These are phyloP conservation scores for Hirtodrosophila alboralis DNA, from an alignment of 2,888 invertebrate genomes.

Conservation along the genomic window DNA sequence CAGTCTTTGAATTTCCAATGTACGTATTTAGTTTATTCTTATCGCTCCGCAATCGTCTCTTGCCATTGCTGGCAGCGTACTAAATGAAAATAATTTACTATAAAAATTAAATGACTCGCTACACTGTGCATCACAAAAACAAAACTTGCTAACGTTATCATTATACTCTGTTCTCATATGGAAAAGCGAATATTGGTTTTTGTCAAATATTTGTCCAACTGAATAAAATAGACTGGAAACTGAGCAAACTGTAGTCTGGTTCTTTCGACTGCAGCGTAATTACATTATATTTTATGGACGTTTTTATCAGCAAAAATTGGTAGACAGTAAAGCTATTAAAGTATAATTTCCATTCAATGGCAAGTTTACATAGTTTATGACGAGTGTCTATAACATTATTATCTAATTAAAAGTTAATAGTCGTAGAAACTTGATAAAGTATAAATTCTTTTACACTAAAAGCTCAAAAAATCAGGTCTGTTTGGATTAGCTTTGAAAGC, in stretches of 20 bases:
- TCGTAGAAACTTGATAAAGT: too few species aligned
- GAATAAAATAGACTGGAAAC: too few species aligned
- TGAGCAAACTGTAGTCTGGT: too few species aligned
- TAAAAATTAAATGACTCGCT: slow-evolving; percentile 29
- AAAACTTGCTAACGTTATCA: slow-evolving; percentile 19
- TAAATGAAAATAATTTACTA: slow-evolving; percentile 35
- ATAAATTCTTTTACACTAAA: too few species aligned
- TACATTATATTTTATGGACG: background rate
- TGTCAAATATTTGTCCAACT: too few species aligned
- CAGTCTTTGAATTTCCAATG: too few species aligned
- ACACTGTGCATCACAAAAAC: slow-evolving; percentile 15
- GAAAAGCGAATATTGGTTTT: too few species aligned
- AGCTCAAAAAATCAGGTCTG: too few species aligned
- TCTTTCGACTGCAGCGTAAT: too few species aligned
- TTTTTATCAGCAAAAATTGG: slow-evolving; percentile 29
- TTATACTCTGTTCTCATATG: too few species aligned
- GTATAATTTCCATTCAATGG: slow-evolving; percentile 37
- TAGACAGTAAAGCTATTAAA: slow-evolving; percentile 22
- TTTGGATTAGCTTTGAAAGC: too few species aligned
- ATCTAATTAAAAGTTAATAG: slow-evolving; percentile 43
- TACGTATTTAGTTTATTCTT: slow-evolving; percentile 26
- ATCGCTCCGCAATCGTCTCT: slow-evolving; percentile 44
- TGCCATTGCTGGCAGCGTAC: slow-evolving; percentile 26
- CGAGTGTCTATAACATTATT: slow-evolving; percentile 3
- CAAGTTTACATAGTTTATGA: slow-evolving; percentile 9